These are phyloP conservation scores for Syrmaticus mikado DNA, from an alignment of 2,113 vertebrate species.

Conservation along the genomic window DNA sequence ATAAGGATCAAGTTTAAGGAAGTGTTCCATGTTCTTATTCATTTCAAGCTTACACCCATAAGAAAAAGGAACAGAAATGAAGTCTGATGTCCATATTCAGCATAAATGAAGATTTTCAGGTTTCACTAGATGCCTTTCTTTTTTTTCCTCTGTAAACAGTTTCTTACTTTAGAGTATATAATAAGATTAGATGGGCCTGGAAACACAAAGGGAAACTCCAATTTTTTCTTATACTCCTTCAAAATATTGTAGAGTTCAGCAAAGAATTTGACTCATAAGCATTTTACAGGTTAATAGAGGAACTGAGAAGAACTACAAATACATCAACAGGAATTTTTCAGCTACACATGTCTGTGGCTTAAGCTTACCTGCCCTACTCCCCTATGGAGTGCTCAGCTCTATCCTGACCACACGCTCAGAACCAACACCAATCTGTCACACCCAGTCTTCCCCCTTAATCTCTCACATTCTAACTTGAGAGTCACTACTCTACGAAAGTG, in stretches of 20 bases:
- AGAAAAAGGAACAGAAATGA: not conserved
- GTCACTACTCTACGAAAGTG: not conserved
- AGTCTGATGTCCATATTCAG: not conserved
- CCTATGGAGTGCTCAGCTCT: not conserved
- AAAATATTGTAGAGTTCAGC: not conserved
- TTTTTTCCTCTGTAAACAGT: not conserved
- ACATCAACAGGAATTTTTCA: not conserved
- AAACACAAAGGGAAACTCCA: not conserved
- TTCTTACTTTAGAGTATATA: not conserved
- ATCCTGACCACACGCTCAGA: not conserved
- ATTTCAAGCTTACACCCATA: not conserved
- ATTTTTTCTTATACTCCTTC: not conserved
- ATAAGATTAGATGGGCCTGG: not conserved
- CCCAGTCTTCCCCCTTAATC: not conserved
- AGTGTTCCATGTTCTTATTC: not conserved
- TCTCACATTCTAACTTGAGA: rapidly evolving
- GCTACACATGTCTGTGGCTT: not conserved
- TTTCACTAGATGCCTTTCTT: not conserved
- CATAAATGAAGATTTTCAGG: not conserved
- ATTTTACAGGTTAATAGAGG: not conserved
- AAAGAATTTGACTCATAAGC: not conserved
- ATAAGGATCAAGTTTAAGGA: not conserved
- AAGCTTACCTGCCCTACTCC: not conserved
- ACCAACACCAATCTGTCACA: not conserved
- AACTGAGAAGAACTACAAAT: not conserved